Percentiles rank a stretch among this genome's conserved stretches.
Evolutionary conservation across 2,888 invertebrate genomes (phyloP).

Genomic region (Drosophila robusta): DNA sequence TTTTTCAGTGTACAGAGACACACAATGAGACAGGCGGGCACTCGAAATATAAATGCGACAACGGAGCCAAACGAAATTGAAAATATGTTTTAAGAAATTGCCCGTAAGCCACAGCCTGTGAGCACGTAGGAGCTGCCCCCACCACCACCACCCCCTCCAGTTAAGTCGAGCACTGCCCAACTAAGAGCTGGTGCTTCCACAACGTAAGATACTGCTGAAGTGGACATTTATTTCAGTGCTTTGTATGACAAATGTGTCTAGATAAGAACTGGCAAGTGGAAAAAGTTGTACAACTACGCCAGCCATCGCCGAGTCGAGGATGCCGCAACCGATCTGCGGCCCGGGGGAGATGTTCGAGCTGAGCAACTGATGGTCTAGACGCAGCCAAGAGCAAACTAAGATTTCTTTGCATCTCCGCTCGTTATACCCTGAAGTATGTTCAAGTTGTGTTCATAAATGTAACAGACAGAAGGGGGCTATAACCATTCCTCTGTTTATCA

Average conservation of each 20-base stretch:
- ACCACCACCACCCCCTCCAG: not conserved
- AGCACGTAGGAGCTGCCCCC: constrained; percentile 5
- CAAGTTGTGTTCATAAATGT: no score
- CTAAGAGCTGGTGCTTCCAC: constrained; percentile 2
- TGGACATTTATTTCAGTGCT: constrained; percentile 70
- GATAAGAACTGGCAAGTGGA: constrained; percentile 61
- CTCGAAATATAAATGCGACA: constrained; percentile 9
- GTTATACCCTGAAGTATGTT: not conserved
- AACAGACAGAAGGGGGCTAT: no score
- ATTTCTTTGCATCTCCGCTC: constrained; percentile 19
- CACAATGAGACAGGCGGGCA: constrained; percentile 2
- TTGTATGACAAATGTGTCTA: constrained; percentile 72
- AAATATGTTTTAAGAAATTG: constrained; percentile 69
- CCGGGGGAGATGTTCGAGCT: not conserved
- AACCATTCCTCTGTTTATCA: no score
- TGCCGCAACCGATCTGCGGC: not conserved
- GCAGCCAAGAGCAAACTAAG: constrained; percentile 12
- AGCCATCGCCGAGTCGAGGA: not conserved
- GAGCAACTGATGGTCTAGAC: not conserved
- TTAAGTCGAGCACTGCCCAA: not conserved
- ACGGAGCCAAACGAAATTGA: constrained; percentile 46
- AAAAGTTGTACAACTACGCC: constrained; percentile 52
- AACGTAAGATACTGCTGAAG: constrained; percentile 54
- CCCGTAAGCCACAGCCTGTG: constrained; percentile 44
- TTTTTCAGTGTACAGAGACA: not conserved